Percentiles rank a stretch among this genome's conserved stretches.
These are phyloP conservation scores for Euschistus heros DNA, from an alignment of 1,140 invertebrate genomes.

Conservation along the genomic window DNA sequence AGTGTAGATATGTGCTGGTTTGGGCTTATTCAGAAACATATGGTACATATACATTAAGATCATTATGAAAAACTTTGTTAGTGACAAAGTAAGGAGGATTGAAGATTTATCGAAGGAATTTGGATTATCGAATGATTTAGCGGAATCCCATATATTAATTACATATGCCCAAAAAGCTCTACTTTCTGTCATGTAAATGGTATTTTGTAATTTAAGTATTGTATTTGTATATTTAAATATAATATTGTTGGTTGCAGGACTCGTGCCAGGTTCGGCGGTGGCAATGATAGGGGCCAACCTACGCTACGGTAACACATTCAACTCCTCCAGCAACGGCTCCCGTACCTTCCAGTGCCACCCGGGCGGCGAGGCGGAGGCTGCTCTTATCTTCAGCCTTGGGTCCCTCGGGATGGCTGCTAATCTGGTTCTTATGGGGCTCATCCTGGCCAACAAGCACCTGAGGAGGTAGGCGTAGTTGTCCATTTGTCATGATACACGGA, in stretches of 20 bases:
- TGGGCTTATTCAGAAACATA: no score
- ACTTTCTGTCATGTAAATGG: no score
- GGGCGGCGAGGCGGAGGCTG: conserved; percentile 65
- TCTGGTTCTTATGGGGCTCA: conserved; percentile 66
- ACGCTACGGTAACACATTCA: conserved; percentile 51
- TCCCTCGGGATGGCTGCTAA: conserved; percentile 72
- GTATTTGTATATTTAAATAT: no score
- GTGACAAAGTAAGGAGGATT: no score
- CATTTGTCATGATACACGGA: background rate
- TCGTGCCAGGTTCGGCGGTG: conserved; percentile 47
- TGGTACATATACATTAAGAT: no score
- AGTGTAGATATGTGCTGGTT: no score
- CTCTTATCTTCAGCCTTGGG: conserved; percentile 63
- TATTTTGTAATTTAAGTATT: no score
- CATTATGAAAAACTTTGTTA: no score
- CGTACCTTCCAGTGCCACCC: conserved; percentile 65
- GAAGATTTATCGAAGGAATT: no score
- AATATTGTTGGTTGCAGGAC: conserved; percentile 9
- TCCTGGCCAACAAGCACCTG: conserved; percentile 59
- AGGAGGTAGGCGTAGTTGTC: conserved; percentile 46
- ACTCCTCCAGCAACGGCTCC: conserved; percentile 53
- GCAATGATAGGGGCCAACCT: conserved; percentile 68
- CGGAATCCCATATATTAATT: no score
- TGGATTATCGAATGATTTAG: no score
- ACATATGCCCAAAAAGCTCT: no score